Evolutionary conservation across 2,113 vertebrate genomes (phyloP).

Genomic region (Pollachius pollachius): DNA sequence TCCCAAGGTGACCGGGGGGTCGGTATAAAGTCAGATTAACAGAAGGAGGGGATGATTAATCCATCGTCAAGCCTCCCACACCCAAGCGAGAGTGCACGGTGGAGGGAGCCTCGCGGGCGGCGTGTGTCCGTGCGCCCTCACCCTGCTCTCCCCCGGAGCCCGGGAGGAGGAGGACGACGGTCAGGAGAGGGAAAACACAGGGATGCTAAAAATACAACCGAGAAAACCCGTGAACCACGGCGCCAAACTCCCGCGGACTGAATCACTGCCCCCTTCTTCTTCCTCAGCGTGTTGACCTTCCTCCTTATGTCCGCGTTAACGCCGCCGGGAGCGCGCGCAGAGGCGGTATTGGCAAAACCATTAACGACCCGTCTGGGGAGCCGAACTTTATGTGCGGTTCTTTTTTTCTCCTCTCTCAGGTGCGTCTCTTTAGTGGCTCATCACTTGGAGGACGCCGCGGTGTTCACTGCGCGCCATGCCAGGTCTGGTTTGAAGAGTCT

Average conservation of each 20-base stretch:
- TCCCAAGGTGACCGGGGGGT: slow-evolving; percentile 39
- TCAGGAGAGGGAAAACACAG: background rate
- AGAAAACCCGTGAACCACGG: slow-evolving; percentile 18
- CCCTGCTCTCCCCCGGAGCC: slow-evolving; percentile 35
- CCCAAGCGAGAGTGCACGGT: slow-evolving; percentile 40
- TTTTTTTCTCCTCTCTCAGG: slow-evolving; percentile 15
- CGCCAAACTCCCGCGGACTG: slow-evolving; percentile 6
- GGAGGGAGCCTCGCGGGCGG: slow-evolving; percentile 31
- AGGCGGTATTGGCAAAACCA: background rate
- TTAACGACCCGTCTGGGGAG: background rate
- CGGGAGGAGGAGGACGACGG: slow-evolving; percentile 12
- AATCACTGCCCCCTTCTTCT: slow-evolving; percentile 31
- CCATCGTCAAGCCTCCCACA: slow-evolving; percentile 67
- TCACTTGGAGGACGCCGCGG: slow-evolving; percentile 7
- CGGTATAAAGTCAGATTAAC: too few species aligned
- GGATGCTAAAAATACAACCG: slow-evolving; percentile 37
- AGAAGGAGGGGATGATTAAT: slow-evolving; percentile 51
- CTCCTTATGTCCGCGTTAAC: slow-evolving; percentile 27
- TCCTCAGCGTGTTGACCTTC: slow-evolving; percentile 27
- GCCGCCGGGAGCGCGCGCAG: slow-evolving; percentile 27
- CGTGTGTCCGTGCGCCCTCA: slow-evolving; percentile 39
- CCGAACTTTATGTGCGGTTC: background rate
- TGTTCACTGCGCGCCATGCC: background rate
- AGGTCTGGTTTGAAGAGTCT: background rate
- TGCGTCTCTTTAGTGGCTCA: slow-evolving; percentile 12